These are phyloP conservation scores for Psephotus haematonotus DNA, from an alignment of 2,113 vertebrate genomes.

Conservation along the genomic window DNA sequence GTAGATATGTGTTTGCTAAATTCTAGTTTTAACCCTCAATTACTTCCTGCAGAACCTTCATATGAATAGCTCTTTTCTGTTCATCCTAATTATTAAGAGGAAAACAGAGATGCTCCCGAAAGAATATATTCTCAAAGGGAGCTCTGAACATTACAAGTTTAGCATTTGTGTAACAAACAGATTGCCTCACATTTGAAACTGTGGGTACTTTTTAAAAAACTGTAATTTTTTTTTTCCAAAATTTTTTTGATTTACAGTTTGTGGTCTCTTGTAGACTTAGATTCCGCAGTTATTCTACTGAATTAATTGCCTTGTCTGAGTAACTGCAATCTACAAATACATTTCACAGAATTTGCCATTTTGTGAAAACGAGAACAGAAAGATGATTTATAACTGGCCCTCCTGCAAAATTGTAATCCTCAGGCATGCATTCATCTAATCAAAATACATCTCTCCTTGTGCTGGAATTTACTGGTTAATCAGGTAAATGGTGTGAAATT, in stretches of 20 bases:
- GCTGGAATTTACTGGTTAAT: background rate
- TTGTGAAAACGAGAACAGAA: background rate
- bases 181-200: background rate
- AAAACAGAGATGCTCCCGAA: background rate
- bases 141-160: background rate
- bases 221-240: accelerated
- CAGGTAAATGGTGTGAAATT: background rate
- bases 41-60: background rate
- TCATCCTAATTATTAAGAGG: background rate
- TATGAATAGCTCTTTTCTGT: background rate
- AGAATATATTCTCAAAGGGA: background rate
- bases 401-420: background rate
- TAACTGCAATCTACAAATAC: background rate
- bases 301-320: background rate
- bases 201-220: background rate
- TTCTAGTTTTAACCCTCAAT: background rate
- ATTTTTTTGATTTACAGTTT: background rate
- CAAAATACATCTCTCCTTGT: background rate
- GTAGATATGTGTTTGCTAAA: background rate
- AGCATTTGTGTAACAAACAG: background rate
- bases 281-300: background rate
- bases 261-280: background rate
- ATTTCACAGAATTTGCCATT: background rate
- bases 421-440: background rate
- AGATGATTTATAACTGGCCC: background rate